A percentile compares a stretch with the other conserved stretches of the same genome.
phyloP scores from a whole-genome alignment of 2,113 vertebrate genomes.

The Hymenochirus boettgeri region DNA sequence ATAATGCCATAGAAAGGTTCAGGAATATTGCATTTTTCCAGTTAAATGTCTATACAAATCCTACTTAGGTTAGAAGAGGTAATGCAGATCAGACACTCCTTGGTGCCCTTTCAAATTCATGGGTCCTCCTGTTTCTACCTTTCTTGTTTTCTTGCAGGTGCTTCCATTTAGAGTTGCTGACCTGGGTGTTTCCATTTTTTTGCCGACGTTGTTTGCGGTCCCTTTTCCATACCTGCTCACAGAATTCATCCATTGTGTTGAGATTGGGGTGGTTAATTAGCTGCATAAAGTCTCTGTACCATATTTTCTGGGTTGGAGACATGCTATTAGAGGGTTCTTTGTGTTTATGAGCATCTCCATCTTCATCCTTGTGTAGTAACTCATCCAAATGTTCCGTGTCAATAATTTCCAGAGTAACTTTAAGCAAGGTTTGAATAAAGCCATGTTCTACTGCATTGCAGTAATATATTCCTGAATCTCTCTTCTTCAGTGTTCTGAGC shows the following conservation, averaged over 20 bases:
- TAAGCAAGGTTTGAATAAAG: slow-evolving; percentile 90
- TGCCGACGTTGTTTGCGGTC: slow-evolving; percentile 88
- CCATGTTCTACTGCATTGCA: slow-evolving; percentile 94
- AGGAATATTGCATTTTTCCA: slow-evolving; percentile 79
- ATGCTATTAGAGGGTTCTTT: slow-evolving; percentile 64
- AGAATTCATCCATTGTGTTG: slow-evolving; percentile 95
- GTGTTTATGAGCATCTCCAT: slow-evolving; percentile 55
- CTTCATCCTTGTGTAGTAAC: slow-evolving; percentile 79
- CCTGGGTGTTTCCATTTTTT: slow-evolving; percentile 69
- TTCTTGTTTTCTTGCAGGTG: slow-evolving; percentile 95
- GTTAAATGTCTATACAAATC: slow-evolving; percentile 75
- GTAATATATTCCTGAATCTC: slow-evolving; percentile 83
- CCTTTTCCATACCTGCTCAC: slow-evolving; percentile 96
- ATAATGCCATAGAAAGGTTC: slow-evolving; percentile 70
- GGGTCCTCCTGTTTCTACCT: slow-evolving; percentile 96
- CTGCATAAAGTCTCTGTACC: slow-evolving; percentile 98
- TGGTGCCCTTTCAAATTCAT: slow-evolving; percentile 92
- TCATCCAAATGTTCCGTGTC: slow-evolving; percentile 84
- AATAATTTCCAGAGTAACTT: slow-evolving; percentile 90
- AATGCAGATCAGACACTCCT: slow-evolving; percentile 86
- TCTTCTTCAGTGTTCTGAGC: slow-evolving; percentile 76
- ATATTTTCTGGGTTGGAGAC: slow-evolving; percentile 82
- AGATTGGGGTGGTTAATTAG: slow-evolving; percentile 92
- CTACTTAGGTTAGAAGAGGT: slow-evolving; percentile 68
- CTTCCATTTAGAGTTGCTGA: slow-evolving; percentile 87